Evolutionary conservation across 2,888 invertebrate genomes (phyloP).

Genomic region (Stenodema calcarata): DNA sequence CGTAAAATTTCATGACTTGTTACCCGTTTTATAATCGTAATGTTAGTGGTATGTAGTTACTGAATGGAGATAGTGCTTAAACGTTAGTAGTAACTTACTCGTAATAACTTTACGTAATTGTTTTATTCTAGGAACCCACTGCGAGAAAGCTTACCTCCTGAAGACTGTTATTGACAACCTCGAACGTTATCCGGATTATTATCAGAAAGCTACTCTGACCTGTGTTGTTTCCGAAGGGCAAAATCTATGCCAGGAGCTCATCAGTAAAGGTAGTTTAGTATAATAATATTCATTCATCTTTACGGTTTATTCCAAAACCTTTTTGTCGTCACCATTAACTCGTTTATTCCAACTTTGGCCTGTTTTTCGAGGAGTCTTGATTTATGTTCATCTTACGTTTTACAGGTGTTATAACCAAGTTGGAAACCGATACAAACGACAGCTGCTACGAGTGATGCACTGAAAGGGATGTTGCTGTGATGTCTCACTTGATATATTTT

Average conservation of each 20-base stretch:
- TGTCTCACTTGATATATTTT: too few species aligned
- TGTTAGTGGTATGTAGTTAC: too few species aligned
- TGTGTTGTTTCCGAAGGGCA: constrained; percentile 81
- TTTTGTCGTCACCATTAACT: too few species aligned
- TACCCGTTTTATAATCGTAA: too few species aligned
- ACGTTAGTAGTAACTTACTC: too few species aligned
- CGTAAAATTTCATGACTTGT: too few species aligned
- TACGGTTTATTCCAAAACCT: too few species aligned
- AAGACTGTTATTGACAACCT: constrained; percentile 90
- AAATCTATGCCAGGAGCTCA: constrained; percentile 71
- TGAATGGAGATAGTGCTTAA: too few species aligned
- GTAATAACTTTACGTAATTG: neutral
- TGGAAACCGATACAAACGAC: neutral
- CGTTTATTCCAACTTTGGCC: too few species aligned
- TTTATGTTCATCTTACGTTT: neutral
- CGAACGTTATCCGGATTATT: constrained; percentile 81
- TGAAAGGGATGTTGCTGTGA: too few species aligned
- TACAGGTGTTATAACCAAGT: neutral
- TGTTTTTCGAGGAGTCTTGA: too few species aligned
- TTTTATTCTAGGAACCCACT: constrained; percentile 74
- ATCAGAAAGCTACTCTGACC: constrained; percentile 79
- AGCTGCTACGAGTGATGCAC: neutral
- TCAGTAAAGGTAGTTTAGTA: constrained; percentile 64
- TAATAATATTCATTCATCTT: too few species aligned
- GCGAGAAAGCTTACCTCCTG: constrained; percentile 86